Conservation (phyloP, 2,113 vertebrate genomes). For the Geococcyx californianus region DNA sequence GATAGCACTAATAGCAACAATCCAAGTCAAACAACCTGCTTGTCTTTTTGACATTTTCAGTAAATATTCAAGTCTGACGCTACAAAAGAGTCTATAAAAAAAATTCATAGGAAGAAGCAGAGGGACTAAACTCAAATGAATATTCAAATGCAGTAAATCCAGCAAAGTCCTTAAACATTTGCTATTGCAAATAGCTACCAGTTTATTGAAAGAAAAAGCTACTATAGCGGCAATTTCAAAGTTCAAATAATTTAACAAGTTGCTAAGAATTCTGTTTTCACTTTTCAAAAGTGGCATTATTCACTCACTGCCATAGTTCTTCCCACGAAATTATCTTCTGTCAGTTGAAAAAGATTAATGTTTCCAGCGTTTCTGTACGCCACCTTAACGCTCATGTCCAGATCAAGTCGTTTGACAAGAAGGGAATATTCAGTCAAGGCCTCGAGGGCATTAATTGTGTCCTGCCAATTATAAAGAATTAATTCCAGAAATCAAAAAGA, state of each 20-base stretch:
- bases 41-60: not conserved
- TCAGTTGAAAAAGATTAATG: constrained; percentile 73
- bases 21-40: not conserved
- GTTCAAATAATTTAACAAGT: not conserved
- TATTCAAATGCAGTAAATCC: not conserved
- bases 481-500: not conserved
- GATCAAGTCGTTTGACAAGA: constrained; percentile 51
- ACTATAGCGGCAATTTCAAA: not conserved
- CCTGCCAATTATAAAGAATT: constrained; percentile 71
- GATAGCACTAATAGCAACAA: not conserved
- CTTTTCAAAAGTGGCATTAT: not conserved
- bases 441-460: constrained; percentile 86
- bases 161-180: not conserved
- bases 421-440: constrained; percentile 83
- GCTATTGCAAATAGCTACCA: not conserved
- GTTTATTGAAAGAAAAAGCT: not conserved
- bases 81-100: not conserved
- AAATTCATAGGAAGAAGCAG: not conserved
- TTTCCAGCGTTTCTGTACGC: constrained; percentile 73
- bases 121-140: not conserved
- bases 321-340: constrained; percentile 74
- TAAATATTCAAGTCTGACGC: not conserved
- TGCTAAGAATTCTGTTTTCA: not conserved
- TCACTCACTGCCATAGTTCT: constrained; percentile 75
- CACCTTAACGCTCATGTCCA: constrained; percentile 83